Base-by-base conservation (phyloP, 2,797 vertebrate species). In the Balearica regulorum region DNA sequence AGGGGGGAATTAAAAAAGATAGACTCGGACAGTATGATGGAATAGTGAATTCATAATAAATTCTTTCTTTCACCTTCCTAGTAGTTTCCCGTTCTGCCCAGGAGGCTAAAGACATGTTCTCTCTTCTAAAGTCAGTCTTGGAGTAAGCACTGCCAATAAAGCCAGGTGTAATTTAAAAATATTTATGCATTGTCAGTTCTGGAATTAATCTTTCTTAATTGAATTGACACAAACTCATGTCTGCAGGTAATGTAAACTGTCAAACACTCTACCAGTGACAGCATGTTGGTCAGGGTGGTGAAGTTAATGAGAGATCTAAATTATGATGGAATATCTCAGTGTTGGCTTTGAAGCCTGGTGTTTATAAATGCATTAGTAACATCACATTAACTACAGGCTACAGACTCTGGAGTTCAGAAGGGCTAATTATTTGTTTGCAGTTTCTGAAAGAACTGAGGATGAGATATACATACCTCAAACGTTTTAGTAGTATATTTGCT, bases 221-320 rank as follows among this genome's bases (percentile, higher is more conserved):
- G 96, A 97, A 95, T 94, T 97, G 96, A 94, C 97, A 94, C 39
- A 46, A 93, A 93, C 83, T 93, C 82, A 95, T 97, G 96, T 97
- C 97, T 97, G 90, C 97, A 97, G 97, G 97, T 97, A 97, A 97
- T 97, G 77, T 94, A 97, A 97, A 95, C 93, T 96, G 96, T 97
- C 96, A 96, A 96, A 94, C 91, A 69, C 86, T 93, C 90, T 89
- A 86, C 94, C 90, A 93, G 93, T 94, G 94, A 97, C 93, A 96
- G 91, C 96, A 94, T 94, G 95, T 96, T 97, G 95, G 78, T 94
- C 90, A 97, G 92, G 87, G 95, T 95, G 88, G 85, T 97, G 95
- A 96, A 95, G 93, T 94, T 96, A 97, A 96, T 84, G 89, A 97
- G 92, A 97, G 92, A 81, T 90, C 87, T 96, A 94, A 96, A 96